Evolutionary conservation across 2,888 invertebrate genomes (phyloP), one percentile per base, ranked within the genome.

Genomic region (Lepetodrilus schrolli): DNA sequence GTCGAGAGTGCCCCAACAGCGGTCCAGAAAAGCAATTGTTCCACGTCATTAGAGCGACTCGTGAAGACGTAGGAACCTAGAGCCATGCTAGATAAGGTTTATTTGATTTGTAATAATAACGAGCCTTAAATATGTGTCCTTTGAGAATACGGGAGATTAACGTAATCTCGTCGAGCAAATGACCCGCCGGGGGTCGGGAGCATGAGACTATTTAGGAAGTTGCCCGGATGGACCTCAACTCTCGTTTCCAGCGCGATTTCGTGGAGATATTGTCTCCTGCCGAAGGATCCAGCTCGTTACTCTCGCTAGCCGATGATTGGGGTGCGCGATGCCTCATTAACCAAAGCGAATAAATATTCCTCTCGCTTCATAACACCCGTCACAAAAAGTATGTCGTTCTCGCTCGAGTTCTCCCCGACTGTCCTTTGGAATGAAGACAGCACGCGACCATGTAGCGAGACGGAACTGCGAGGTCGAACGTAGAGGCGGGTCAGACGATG

Each of bases 341-440:
- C 47, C 76, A 76, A 72, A 74, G 73, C 72, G 73, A 77, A 77
- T 77, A 72, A 70, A 49, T 65, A 72, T 72, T 69, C 34, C 73
- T 77, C 47, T 68, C 66, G 51, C 70, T 48, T 47, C 51, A 71
- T 49, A 65, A 58, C 66, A 71, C 65, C 66, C 66, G 72, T 76
- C 76, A 66, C 66, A 71, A 71, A 72, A 71, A 76, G n/a, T 73
- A 69, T 73, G 74, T 43, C 66, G 23, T 47, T 68, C 26, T n/a
- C 43, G 68, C 47, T 47, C 26, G 43, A 43, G 13, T 47, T 68
- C 26, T 10, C 26, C 21, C 23, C 26, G 20, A 17, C 38, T 68
- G 68, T 47, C 48, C n/a, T 5, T n/a, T 68, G 68, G 21, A 47
- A 47, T 68, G 43, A 43, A 68, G 23, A 34, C 30, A 10, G 58